Conservation (phyloP, 2,113 vertebrate species). For the Hyperoodon ampullatus region DNA sequence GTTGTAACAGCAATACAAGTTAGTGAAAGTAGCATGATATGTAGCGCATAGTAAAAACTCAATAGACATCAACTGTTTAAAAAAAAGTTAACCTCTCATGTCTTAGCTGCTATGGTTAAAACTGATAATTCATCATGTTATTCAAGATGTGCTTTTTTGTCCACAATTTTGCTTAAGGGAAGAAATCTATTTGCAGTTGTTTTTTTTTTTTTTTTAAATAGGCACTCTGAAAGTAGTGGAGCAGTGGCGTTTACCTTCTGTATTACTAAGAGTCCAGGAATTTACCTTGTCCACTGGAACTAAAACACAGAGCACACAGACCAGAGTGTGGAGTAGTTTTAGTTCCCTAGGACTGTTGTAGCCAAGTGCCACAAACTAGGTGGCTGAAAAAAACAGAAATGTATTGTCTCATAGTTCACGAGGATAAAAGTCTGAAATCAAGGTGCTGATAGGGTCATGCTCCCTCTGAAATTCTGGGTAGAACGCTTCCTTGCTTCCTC, state of each 20-base stretch:
- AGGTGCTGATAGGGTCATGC: too few species aligned
- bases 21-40: neutral
- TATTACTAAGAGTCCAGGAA: neutral
- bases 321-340: neutral
- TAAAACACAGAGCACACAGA: neutral
- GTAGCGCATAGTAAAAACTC: neutral
- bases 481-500: neutral
- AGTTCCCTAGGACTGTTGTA: neutral
- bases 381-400: neutral
- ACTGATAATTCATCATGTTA: neutral
- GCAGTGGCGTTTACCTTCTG: neutral
- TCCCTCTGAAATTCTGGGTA: neutral
- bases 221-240: too few species aligned
- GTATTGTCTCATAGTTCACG: neutral
- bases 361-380: neutral
- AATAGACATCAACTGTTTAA: neutral
- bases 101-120: neutral
- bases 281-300: neutral
- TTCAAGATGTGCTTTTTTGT: neutral
- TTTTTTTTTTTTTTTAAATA: neutral
- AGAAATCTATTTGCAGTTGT: neutral
- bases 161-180: neutral
- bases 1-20: neutral
- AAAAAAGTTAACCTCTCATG: neutral
- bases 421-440: neutral